Evolutionary conservation across 2,888 invertebrate genomes (phyloP).

Genomic region (Pyrgus malvae): DNA sequence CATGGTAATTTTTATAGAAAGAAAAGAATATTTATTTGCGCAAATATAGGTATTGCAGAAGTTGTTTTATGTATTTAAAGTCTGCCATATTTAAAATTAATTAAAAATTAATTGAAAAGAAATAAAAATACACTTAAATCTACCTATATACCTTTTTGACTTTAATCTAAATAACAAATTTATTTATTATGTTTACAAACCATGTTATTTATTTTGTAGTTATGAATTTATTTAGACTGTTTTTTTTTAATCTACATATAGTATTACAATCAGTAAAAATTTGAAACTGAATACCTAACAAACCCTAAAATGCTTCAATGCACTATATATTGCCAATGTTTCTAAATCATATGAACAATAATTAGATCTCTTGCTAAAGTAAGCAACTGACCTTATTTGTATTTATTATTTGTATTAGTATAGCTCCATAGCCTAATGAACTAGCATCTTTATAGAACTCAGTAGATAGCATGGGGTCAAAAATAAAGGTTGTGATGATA

Average conservation of each 20-base stretch:
- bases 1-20: slow-evolving; percentile 21
- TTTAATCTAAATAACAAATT: too few relatives aligned
- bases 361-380: slow-evolving; percentile 41
- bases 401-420: slow-evolving; percentile 42
- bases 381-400: slow-evolving; percentile 39
- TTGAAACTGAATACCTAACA: background rate
- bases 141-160: too few relatives aligned
- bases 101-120: too few relatives aligned
- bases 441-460: slow-evolving; percentile 39
- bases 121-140: too few relatives aligned
- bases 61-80: too few relatives aligned
- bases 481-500: background rate
- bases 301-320: slow-evolving; percentile 25
- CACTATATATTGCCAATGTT: slow-evolving; percentile 44
- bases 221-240: too few relatives aligned
- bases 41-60: too few relatives aligned
- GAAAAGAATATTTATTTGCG: too few relatives aligned
- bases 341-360: slow-evolving; percentile 49
- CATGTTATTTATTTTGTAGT: too few relatives aligned
- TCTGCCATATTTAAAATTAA: too few relatives aligned
- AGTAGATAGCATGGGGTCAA: background rate
- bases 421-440: slow-evolving; percentile 41
- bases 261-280: slow-evolving; percentile 7
- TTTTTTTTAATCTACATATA: too few relatives aligned
- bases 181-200: too few relatives aligned